Evolutionary conservation across 2,888 invertebrate genomes (phyloP).

Genomic region (Dryadula phaetusa): DNA sequence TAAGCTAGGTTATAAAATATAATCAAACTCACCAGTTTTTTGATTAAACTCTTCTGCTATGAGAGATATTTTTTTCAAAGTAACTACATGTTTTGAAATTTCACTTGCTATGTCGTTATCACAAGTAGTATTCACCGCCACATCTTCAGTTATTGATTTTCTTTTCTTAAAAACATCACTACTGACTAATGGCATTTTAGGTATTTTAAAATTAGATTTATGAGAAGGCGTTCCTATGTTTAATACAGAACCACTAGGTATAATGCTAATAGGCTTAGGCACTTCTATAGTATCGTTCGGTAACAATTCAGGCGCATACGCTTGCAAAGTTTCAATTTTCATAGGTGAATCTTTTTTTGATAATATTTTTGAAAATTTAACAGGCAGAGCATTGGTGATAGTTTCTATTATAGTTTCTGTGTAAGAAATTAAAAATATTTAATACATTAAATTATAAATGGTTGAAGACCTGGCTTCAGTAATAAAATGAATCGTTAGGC

Average conservation of each 20-base stretch:
- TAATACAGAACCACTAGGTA: conserved; percentile 44
- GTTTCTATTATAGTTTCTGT: conserved; percentile 72
- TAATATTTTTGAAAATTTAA: conserved; percentile 62
- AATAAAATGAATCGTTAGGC: conserved; percentile 12
- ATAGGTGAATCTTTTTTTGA: conserved; percentile 60
- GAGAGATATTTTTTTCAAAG: conserved; percentile 72
- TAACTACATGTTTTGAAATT: conserved; percentile 68
- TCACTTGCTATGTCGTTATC: conserved; percentile 73
- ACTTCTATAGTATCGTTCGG: conserved; percentile 60
- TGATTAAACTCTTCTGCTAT: conserved; percentile 81
- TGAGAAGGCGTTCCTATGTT: conserved; percentile 43
- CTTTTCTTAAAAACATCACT: conserved; percentile 66
- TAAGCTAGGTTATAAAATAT: background rate
- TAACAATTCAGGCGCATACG: conserved; percentile 67
- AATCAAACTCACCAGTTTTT: conserved; percentile 66
- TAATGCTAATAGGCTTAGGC: conserved; percentile 36
- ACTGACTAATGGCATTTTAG: conserved; percentile 72
- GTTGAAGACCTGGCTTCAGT: background rate
- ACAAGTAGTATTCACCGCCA: conserved; percentile 63
- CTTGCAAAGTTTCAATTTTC: conserved; percentile 64
- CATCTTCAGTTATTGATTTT: conserved; percentile 56
- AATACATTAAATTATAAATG: too few species aligned
- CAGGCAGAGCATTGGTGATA: conserved; percentile 69
- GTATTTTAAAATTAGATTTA: conserved; percentile 60
- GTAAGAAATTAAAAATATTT: background rate